Evolutionary conservation across 1,140 invertebrate genomes (phyloP).

Genomic region (Drosophila paulistorum): DNA sequence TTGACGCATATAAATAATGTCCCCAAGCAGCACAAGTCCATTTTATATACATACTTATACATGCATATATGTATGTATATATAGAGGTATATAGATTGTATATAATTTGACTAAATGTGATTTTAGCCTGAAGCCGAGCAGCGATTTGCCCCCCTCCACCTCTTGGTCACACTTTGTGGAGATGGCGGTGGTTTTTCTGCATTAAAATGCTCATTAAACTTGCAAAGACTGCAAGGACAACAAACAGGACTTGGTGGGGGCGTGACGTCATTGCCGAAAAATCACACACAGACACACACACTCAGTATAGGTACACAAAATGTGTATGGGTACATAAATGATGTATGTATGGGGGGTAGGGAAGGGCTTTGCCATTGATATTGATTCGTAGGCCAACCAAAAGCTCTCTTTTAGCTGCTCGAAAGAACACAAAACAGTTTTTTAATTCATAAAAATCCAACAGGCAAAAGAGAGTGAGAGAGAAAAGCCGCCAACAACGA

Average conservation of each 20-base stretch:
- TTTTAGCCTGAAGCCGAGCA: not conserved
- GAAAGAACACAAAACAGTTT: constrained; percentile 41
- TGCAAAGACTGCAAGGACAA: constrained; percentile 14
- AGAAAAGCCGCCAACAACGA: constrained; percentile 39
- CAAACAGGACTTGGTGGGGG: constrained; percentile 36
- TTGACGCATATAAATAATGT: constrained; percentile 5
- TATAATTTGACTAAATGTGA: constrained; percentile 14
- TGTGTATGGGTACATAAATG: constrained; percentile 24
- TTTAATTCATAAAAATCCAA: constrained; percentile 73
- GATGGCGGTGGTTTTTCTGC: constrained; percentile 1
- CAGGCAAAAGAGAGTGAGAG: not conserved
- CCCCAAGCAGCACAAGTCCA: constrained; percentile 1
- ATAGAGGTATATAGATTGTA: too few relatives aligned
- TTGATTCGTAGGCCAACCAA: constrained; percentile 50
- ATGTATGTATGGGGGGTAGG: not conserved
- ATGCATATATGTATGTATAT: not conserved
- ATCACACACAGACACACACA: not conserved
- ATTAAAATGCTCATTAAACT: constrained; percentile 39
- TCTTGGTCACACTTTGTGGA: not conserved
- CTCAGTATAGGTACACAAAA: not conserved
- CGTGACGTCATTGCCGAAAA: constrained; percentile 60
- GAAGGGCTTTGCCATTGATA: constrained; percentile 39
- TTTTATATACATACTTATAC: not conserved
- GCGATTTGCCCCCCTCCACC: not conserved
- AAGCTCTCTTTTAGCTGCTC: constrained; percentile 52